These are phyloP conservation scores for Sebastes cheni DNA, from an alignment of 2,797 vertebrate species.

Conservation along the genomic window DNA sequence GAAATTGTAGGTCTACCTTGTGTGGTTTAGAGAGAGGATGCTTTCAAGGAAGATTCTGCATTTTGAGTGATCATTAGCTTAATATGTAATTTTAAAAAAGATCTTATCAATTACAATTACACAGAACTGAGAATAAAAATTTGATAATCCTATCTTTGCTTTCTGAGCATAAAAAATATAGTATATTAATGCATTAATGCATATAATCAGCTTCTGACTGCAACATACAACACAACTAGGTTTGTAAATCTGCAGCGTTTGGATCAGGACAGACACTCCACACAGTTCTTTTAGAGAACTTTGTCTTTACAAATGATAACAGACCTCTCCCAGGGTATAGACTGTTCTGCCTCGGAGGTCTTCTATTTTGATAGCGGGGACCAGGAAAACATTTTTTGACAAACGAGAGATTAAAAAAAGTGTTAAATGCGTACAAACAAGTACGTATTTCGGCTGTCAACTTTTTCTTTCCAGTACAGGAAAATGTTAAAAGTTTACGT, in stretches of 20 bases:
- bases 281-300: background rate
- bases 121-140: background rate
- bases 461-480: background rate
- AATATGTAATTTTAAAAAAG: background rate
- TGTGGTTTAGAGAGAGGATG: background rate
- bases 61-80: background rate
- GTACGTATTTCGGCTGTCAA: fast-evolving
- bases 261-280: background rate
- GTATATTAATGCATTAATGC: no score
- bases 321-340: fast-evolving
- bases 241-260: background rate
- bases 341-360: background rate
- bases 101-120: background rate
- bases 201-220: background rate
- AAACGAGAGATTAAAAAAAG: background rate
- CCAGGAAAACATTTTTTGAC: background rate
- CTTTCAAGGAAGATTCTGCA: background rate
- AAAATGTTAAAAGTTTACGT: background rate
- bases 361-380: background rate
- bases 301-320: background rate
- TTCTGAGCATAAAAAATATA: background rate
- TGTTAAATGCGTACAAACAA: background rate
- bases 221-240: background rate
- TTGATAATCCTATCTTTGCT: background rate
- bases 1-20: background rate